Percentiles rank a stretch among this genome's conserved stretches.
These are phyloP conservation scores for Dynastes maya DNA, from an alignment of 2,888 invertebrate genomes.

Conservation along the genomic window DNA sequence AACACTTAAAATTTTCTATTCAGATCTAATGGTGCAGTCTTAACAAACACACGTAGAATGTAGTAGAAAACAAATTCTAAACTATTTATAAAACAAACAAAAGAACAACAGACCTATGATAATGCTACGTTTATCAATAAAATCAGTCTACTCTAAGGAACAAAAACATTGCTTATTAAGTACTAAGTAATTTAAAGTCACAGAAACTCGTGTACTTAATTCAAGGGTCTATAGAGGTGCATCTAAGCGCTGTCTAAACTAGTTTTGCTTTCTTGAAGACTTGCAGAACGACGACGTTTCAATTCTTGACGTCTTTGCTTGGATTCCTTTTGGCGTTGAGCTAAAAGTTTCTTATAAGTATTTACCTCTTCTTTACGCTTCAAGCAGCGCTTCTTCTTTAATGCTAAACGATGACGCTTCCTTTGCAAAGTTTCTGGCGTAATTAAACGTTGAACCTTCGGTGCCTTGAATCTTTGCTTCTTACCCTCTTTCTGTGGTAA, in stretches of 20 bases:
- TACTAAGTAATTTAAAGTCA: conserved; percentile 39
- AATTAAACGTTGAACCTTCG: conserved; percentile 86
- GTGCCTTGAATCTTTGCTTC: conserved; percentile 79
- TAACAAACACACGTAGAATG: conserved; percentile 14
- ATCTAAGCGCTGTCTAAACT: conserved; percentile 77
- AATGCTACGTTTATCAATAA: conserved; percentile 19
- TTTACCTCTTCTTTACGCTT: conserved; percentile 81
- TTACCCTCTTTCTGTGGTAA: conserved; percentile 74
- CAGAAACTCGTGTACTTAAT: conserved; percentile 29
- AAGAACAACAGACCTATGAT: conserved; percentile 26
- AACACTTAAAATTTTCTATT: conserved; percentile 22
- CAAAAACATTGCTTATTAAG: conserved; percentile 32
- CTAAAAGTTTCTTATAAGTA: conserved; percentile 82
- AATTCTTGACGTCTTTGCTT: conserved; percentile 66
- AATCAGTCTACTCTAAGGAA: conserved; percentile 41
- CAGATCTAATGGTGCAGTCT: conserved; percentile 18
- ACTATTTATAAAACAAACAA: conserved; percentile 22
- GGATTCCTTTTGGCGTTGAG: conserved; percentile 80
- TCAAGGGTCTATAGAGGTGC: neutral
- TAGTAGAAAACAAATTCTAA: conserved; percentile 10
- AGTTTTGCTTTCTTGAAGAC: conserved; percentile 88
- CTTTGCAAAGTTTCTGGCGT: conserved; percentile 81
- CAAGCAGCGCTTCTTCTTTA: conserved; percentile 79
- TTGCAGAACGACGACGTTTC: conserved; percentile 86
- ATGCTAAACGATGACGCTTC: conserved; percentile 80